A percentile compares a stretch with the other conserved stretches of the same genome.
These are phyloP conservation scores for Plutomurus gul DNA, from an alignment of 1,140 invertebrate genomes.

Conservation along the genomic window DNA sequence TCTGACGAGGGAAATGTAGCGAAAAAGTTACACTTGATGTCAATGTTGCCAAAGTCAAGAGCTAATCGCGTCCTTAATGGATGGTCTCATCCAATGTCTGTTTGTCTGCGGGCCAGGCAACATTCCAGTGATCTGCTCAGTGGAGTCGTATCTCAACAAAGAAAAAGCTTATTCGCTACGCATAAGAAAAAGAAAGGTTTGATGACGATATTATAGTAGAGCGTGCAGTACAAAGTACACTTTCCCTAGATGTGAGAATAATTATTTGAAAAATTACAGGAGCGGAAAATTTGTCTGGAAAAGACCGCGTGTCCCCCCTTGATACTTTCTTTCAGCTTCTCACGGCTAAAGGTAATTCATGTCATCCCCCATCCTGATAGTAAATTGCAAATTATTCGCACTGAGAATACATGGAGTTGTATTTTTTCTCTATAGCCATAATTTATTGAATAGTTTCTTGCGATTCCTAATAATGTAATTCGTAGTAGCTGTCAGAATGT, in stretches of 20 bases:
- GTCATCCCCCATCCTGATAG: not conserved
- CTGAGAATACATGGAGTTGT: too few relatives aligned
- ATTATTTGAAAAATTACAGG: too few relatives aligned
- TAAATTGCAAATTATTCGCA: too few relatives aligned
- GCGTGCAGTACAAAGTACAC: not conserved
- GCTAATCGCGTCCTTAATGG: constrained; percentile 75
- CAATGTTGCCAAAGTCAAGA: constrained; percentile 72
- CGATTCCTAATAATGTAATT: too few relatives aligned
- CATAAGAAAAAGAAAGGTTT: constrained; percentile 48
- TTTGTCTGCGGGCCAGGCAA: constrained; percentile 75
- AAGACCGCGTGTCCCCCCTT: constrained; percentile 62
- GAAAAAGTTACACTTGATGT: constrained; percentile 73
- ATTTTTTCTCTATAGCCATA: too few relatives aligned
- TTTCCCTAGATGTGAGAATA: not conserved
- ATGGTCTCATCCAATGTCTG: constrained; percentile 75
- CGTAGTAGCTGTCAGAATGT: too few relatives aligned
- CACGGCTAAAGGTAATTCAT: constrained; percentile 71
- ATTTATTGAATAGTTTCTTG: too few relatives aligned
- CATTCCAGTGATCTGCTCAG: constrained; percentile 77
- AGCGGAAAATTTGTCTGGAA: not conserved
- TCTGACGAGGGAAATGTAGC: constrained; percentile 64
- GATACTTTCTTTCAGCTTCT: constrained; percentile 82
- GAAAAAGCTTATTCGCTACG: constrained; percentile 44
- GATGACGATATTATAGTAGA: constrained; percentile 30
- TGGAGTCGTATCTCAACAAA: constrained; percentile 59